phyloP scores from a whole-genome alignment of 2,113 vertebrate species.

The Lontra canadensis region DNA sequence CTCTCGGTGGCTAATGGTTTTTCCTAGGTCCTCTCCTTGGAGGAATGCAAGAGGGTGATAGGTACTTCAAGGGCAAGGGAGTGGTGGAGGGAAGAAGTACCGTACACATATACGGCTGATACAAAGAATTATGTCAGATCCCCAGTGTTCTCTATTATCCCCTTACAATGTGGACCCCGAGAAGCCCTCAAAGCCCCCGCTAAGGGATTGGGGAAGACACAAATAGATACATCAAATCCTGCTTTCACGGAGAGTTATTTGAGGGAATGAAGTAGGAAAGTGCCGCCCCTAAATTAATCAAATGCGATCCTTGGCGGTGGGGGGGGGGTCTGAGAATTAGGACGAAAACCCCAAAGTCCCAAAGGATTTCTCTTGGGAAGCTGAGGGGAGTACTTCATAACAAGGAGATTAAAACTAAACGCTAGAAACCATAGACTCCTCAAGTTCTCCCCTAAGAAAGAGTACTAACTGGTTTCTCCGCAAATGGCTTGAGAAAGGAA shows the following conservation, averaged over 20 bases:
- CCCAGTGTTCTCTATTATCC: background rate
- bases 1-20: background rate
- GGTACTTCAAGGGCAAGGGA: background rate
- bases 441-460: background rate
- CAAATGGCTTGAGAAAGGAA: background rate
- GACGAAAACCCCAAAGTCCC: constrained; percentile 3
- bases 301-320: background rate
- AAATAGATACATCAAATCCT: background rate
- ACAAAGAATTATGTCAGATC: background rate
- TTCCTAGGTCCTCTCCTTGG: background rate
- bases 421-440: background rate
- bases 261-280: background rate
- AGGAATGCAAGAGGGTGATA: background rate
- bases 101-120: background rate
- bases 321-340: background rate
- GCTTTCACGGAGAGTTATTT: background rate
- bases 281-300: background rate
- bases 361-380: background rate
- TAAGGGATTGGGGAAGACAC: background rate
- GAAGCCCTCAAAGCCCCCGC: background rate
- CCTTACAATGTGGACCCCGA: background rate
- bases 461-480: background rate
- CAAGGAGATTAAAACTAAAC: background rate
- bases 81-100: background rate
- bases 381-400: background rate